Conservation (phyloP, 2,113 vertebrate genomes). For the Clarias magur region DNA sequence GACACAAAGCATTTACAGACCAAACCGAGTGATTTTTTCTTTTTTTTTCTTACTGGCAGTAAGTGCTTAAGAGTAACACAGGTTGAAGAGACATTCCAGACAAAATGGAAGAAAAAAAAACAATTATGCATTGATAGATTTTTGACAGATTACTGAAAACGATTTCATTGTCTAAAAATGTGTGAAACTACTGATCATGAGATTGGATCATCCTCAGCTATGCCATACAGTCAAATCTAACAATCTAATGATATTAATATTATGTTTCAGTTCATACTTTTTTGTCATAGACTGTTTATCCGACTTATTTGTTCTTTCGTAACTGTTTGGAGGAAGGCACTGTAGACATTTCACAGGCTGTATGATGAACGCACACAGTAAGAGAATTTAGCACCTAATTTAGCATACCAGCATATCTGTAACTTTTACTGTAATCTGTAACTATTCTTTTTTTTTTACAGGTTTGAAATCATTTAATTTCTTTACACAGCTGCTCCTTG, state of each 20-base stretch:
- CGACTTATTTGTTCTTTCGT: not conserved
- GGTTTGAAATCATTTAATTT: not conserved
- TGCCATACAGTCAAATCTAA: not conserved
- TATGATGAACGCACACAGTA: not conserved
- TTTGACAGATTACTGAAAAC: not conserved
- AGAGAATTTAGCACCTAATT: not conserved
- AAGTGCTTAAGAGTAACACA: slow-evolving; percentile 15
- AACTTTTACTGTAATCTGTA: not conserved
- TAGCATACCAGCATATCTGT: not conserved
- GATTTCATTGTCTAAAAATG: not conserved
- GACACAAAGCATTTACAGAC: slow-evolving; percentile 34
- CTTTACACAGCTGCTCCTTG: not conserved
- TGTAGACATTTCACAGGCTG: not conserved
- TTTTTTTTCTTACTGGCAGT: not conserved
- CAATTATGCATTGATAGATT: not conserved
- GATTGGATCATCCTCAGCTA: not conserved
- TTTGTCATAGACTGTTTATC: not conserved
- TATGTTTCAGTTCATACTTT: not conserved
- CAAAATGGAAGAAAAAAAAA: not conserved
- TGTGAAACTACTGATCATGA: not conserved
- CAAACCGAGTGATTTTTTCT: not conserved
- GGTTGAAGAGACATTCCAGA: not conserved
- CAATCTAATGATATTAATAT: not conserved
- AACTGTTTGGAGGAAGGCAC: not conserved
- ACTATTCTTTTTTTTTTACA: not conserved